phyloP scores from a whole-genome alignment of 2,113 vertebrate species.

The Pangasianodon hypophthalmus region DNA sequence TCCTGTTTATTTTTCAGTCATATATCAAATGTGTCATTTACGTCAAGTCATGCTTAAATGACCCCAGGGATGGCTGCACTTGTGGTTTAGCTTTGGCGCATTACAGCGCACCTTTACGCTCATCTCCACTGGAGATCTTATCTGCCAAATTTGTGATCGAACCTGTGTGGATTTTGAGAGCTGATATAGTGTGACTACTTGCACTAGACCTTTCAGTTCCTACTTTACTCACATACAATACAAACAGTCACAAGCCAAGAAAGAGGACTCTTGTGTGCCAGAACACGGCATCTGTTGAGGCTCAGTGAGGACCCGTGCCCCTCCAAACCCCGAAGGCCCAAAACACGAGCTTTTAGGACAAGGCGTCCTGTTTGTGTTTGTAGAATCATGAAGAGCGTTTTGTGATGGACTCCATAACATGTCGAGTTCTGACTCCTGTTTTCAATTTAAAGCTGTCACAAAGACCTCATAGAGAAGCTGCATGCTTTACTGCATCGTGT shows the following conservation, averaged over 20 bases:
- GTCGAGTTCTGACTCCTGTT: conserved; percentile 15
- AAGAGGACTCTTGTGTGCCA: conserved; percentile 53
- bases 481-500: not conserved
- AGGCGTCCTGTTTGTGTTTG: conserved; percentile 50
- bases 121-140: conserved; percentile 28
- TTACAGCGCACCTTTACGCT: not conserved
- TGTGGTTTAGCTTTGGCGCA: not conserved
- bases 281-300: conserved; percentile 51
- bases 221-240: conserved; percentile 48
- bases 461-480: conserved; percentile 36
- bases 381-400: conserved; percentile 47
- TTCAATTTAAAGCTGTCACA: conserved; percentile 33
- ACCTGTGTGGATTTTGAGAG: conserved; percentile 22
- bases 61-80: not conserved
- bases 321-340: conserved; percentile 37
- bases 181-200: conserved; percentile 12
- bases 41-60: not conserved
- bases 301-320: conserved; percentile 35
- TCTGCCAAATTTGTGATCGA: conserved; percentile 13
- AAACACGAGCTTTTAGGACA: conserved; percentile 32
- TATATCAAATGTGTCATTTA: conserved; percentile 5
- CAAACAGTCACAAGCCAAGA: conserved; percentile 47
- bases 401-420: conserved; percentile 27
- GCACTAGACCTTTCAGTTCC: conserved; percentile 16
- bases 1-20: not conserved